Base-by-base conservation (phyloP, 1,140 invertebrate genomes). In the Papilio polytes region DNA sequence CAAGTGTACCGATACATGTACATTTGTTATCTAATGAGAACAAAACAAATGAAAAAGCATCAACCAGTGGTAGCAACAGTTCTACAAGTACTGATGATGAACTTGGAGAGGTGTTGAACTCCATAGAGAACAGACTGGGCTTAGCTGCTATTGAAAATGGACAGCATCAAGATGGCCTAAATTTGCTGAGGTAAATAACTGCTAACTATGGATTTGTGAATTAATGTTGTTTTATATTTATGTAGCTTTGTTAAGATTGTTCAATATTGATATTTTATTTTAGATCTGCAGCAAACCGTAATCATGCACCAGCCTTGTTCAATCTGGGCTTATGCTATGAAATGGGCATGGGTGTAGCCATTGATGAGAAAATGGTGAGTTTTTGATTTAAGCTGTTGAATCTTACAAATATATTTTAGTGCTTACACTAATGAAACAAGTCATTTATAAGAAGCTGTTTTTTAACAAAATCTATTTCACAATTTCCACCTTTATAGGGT, bases 241-340 rank as follows among this genome's bases (percentile, higher is more conserved):
- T n/a, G 15, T 41, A 41, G 36, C 10, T 59, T 56, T 56, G n/a
- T 51, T 51, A 15, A 51, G 12, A 18, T 51, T 51, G 13, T 51
- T 2, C 2, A 56, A 56, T 18, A n/a, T n/a, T 56, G 9, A 53
- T 77, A 53, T 74, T 81, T 3, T 77, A 18, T 80, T 80, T 13
- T 80, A 95, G 95, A 77, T 94, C 89, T 74, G 96, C 96, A 79
- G 95, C 96, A 44, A 92, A 92, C 78, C 90, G 96, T 70, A 95
- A 95, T 78, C 95, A 96, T 87, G 88, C 95, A 81, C 95, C 95
- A 83, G 96, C 96, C 79, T 89, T 96, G 59, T 97, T 96, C 78
- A 97, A 97, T 88, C 89, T 97, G 78, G 96, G 94, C 46, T 85
- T 97, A 3, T 97, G 96, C 86, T 96, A 96, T 86, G 96, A 97